Percentiles rank a stretch among this genome's conserved stretches.
Evolutionary conservation across 2,888 invertebrate species (phyloP).

Genomic region (Frankliniella intonsa): DNA sequence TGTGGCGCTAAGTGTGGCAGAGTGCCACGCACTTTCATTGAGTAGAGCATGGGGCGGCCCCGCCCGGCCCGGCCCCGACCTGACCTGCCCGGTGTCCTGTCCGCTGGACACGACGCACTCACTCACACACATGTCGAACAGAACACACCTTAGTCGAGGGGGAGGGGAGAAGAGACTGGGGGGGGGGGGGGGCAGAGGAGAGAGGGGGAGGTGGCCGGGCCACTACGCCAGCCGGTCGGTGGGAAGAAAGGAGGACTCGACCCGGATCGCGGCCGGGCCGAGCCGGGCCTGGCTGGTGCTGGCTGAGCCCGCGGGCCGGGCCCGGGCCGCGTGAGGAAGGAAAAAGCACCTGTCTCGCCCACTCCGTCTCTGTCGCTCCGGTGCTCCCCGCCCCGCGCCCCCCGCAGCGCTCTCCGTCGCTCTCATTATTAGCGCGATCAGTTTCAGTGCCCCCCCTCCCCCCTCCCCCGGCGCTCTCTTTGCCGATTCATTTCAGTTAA

Average conservation of each 20-base stretch:
- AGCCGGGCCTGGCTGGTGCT: background rate
- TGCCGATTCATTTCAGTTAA: constrained; percentile 23
- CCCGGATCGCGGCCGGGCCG: background rate
- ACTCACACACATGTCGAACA: no score
- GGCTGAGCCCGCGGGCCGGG: background rate
- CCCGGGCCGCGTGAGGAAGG: background rate
- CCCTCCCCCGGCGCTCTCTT: background rate
- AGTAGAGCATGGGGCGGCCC: no score
- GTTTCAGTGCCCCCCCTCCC: background rate
- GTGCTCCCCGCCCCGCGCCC: background rate
- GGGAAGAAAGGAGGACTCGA: constrained; percentile 21
- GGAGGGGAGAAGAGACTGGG: no score
- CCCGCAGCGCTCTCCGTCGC: background rate
- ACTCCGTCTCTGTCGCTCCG: background rate
- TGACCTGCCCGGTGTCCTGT: no score
- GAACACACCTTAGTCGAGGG: no score
- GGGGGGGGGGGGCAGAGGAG: background rate
- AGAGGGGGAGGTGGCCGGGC: background rate
- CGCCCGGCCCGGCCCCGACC: no score
- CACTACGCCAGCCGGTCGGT: background rate
- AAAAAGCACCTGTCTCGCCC: background rate
- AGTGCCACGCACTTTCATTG: no score
- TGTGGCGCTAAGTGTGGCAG: no score
- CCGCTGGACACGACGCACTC: background rate
- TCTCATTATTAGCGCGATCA: background rate